A percentile compares a stretch with the other conserved stretches of the same genome.
These are phyloP conservation scores for Takifugu ocellatus DNA, from an alignment of 2,797 vertebrate species.

Conservation along the genomic window DNA sequence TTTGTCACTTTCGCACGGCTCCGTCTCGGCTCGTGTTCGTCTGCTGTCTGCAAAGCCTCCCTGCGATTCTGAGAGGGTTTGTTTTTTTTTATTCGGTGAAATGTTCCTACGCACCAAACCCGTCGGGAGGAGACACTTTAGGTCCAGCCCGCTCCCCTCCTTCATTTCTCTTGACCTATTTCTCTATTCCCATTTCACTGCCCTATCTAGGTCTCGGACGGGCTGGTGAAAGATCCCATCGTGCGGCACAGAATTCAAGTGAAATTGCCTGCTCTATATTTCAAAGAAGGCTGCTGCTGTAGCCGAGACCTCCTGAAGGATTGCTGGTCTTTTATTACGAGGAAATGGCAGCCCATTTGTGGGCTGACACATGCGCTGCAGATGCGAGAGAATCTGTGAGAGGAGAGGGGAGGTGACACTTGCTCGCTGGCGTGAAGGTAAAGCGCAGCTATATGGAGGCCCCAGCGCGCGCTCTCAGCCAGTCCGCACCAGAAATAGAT, in stretches of 20 bases:
- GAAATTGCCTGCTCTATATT: not conserved
- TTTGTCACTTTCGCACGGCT: not conserved
- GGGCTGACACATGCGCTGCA: slow-evolving; percentile 33
- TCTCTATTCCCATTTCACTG: slow-evolving; percentile 59
- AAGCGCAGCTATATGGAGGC: too few species aligned
- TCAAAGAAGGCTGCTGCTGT: slow-evolving; percentile 6
- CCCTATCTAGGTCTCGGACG: slow-evolving; percentile 64
- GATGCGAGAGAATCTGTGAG: slow-evolving; percentile 2
- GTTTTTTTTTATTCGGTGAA: not conserved
- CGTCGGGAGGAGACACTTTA: slow-evolving; percentile 24
- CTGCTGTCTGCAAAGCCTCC: too few species aligned
- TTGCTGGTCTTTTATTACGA: slow-evolving; percentile 54
- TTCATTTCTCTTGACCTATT: slow-evolving; percentile 65
- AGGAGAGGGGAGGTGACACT: too few species aligned
- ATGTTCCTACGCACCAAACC: slow-evolving; percentile 20
- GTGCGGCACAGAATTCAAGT: not conserved
- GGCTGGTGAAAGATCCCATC: slow-evolving; percentile 23
- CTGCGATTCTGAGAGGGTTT: too few species aligned
- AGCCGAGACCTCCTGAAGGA: slow-evolving; percentile 9
- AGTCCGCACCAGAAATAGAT: too few species aligned
- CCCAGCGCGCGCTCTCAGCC: too few species aligned
- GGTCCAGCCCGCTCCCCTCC: slow-evolving; percentile 36
- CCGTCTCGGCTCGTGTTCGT: too few species aligned
- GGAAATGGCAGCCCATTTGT: slow-evolving; percentile 60
- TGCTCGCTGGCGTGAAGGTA: too few species aligned